A percentile compares a stretch with the other conserved stretches of the same genome.
Conservation (phyloP, 1,140 invertebrate genomes). For the Panulirus ornatus region DNA sequence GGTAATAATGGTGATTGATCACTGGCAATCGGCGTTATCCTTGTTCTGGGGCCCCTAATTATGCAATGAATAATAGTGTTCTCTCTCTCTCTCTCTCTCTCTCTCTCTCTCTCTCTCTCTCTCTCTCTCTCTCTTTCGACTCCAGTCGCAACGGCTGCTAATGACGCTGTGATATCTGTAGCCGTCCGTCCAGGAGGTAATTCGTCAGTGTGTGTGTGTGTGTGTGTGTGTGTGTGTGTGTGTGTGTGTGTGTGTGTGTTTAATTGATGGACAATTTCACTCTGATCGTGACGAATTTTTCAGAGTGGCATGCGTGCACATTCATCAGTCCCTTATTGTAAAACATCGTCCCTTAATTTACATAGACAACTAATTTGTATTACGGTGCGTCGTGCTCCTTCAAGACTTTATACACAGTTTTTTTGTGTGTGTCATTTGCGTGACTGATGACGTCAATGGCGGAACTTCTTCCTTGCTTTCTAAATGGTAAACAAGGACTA, state of each 20-base stretch:
- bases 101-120: background rate
- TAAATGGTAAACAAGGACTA: no score
- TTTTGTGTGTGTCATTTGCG: background rate
- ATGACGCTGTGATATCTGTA: constrained; percentile 37
- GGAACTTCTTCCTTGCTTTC: no score
- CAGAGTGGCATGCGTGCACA: background rate
- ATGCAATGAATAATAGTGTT: constrained; percentile 35
- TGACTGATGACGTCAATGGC: background rate
- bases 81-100: background rate
- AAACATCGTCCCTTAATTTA: background rate
- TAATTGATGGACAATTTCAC: background rate
- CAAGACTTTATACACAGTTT: background rate
- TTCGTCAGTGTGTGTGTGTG: constrained; percentile 20
- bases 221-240: background rate
- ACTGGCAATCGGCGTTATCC: constrained; percentile 48
- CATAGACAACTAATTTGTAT: background rate
- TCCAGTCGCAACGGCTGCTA: constrained; percentile 16
- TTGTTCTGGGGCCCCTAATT: constrained; percentile 46
- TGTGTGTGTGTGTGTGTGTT: background rate
- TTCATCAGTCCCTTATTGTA: background rate
- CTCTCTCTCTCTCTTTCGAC: background rate
- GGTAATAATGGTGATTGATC: constrained; percentile 60
- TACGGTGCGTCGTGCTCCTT: background rate
- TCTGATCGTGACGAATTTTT: background rate
- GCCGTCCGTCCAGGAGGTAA: background rate